Conservation (phyloP, 2,888 invertebrate genomes). For the Oligia latruncula region DNA sequence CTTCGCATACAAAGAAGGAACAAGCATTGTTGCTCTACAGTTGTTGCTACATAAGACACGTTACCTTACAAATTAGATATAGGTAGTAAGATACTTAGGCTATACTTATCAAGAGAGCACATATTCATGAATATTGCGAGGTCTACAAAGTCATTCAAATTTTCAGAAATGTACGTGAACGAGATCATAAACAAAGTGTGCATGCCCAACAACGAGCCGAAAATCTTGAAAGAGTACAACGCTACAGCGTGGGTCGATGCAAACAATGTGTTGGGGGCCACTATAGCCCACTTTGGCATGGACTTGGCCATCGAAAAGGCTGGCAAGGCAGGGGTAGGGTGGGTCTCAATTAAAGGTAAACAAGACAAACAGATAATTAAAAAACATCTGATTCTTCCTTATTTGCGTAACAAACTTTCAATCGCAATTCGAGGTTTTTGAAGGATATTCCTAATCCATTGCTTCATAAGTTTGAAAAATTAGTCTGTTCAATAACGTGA, state of each 20-base stretch:
- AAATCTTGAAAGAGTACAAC: slow-evolving; percentile 92
- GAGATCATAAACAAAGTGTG: slow-evolving; percentile 91
- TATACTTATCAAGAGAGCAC: neutral
- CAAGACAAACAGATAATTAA: no score
- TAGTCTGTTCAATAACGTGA: neutral
- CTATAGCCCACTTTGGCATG: slow-evolving; percentile 94
- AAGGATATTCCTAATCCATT: neutral
- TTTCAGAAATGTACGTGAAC: slow-evolving; percentile 94
- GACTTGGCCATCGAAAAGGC: slow-evolving; percentile 95
- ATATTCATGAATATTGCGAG: neutral
- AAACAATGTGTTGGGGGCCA: slow-evolving; percentile 94
- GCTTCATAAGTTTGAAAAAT: neutral
- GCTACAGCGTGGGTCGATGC: slow-evolving; percentile 95
- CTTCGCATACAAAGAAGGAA: no score
- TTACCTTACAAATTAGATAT: neutral
- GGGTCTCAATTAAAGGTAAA: slow-evolving; percentile 94
- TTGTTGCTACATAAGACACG: neutral
- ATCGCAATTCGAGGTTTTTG: neutral
- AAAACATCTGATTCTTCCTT: neutral
- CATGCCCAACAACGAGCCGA: slow-evolving; percentile 92
- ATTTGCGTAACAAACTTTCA: neutral
- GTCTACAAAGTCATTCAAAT: neutral
- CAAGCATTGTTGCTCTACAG: no score
- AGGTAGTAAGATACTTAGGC: neutral
- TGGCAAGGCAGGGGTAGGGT: slow-evolving; percentile 94